Conservation (phyloP, 1,140 invertebrate species). For the Drosophila rhopaloa region DNA sequence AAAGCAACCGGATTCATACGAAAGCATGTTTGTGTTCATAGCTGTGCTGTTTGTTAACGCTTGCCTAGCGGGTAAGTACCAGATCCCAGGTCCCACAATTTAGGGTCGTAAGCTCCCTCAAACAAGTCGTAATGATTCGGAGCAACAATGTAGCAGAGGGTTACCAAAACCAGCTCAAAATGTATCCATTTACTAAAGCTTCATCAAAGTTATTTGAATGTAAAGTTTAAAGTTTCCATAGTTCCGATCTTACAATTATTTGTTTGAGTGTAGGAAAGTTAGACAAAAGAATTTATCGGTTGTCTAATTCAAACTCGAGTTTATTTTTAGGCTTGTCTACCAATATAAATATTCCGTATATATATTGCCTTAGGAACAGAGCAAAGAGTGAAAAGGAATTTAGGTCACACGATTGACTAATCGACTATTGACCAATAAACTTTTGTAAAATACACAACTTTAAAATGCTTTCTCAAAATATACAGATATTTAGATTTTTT, state of each 20-base stretch:
- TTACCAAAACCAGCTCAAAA: background rate
- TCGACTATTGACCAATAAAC: background rate
- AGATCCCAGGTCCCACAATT: conserved; percentile 1
- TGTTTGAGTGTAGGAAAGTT: background rate
- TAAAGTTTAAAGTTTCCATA: background rate
- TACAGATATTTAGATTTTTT: too few species aligned
- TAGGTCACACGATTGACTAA: background rate
- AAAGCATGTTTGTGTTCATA: conserved; percentile 77
- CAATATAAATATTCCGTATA: background rate
- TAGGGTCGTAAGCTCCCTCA: conserved; percentile 13
- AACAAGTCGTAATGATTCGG: conserved; percentile 13
- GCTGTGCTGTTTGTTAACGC: conserved; percentile 78
- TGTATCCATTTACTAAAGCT: background rate
- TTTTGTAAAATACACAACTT: background rate
- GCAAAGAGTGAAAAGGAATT: background rate
- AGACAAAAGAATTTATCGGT: background rate
- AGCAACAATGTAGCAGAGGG: background rate
- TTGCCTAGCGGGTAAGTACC: conserved; percentile 81
- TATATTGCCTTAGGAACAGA: conserved; percentile 3
- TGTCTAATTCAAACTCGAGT: background rate
- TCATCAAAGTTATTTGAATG: background rate
- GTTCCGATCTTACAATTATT: background rate
- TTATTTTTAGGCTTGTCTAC: conserved; percentile 16
- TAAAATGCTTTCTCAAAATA: background rate
- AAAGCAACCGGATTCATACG: conserved; percentile 46